phyloP scores from a whole-genome alignment of 2,113 vertebrate species.

The Limanda limanda region DNA sequence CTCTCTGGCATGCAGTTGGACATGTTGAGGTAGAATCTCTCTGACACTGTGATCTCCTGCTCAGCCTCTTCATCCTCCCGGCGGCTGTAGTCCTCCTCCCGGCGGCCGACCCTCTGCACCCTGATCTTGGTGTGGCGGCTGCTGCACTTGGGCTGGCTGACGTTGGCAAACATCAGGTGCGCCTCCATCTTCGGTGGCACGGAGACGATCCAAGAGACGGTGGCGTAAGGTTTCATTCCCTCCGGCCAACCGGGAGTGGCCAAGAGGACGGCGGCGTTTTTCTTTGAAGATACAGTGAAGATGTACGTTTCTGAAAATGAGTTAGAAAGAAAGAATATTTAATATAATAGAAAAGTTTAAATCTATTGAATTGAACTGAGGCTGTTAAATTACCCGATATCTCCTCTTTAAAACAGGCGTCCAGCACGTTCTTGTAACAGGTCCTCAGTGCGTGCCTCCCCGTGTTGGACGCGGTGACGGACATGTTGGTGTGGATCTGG shows the following conservation, averaged over 20 bases:
- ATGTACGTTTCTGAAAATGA: slow-evolving; percentile 84
- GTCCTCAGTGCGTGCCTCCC: slow-evolving; percentile 46
- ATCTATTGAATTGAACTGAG: not conserved
- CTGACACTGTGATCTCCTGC: slow-evolving; percentile 59
- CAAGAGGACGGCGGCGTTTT: slow-evolving; percentile 77
- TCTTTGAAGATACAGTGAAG: slow-evolving; percentile 83
- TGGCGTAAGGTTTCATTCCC: slow-evolving; percentile 83
- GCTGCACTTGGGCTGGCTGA: slow-evolving; percentile 84
- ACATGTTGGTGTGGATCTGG: slow-evolving; percentile 86
- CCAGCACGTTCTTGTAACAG: slow-evolving; percentile 70
- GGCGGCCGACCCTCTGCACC: slow-evolving; percentile 71
- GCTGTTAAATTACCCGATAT: slow-evolving; percentile 84
- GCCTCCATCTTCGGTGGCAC: slow-evolving; percentile 82
- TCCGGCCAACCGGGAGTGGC: slow-evolving; percentile 84
- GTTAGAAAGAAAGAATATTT: not conserved
- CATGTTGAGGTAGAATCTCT: slow-evolving; percentile 91
- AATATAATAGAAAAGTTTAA: not conserved
- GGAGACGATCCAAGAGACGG: slow-evolving; percentile 87
- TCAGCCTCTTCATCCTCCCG: slow-evolving; percentile 85
- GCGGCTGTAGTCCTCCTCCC: slow-evolving; percentile 73
- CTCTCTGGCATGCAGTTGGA: slow-evolving; percentile 87
- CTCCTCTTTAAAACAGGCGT: slow-evolving; percentile 78
- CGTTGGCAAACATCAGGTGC: slow-evolving; percentile 79
- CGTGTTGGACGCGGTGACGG: slow-evolving; percentile 79
- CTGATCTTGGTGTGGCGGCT: slow-evolving; percentile 78